Percentiles rank a stretch among this genome's conserved stretches.
These are phyloP conservation scores for Pampusana beccarii DNA, from an alignment of 2,113 vertebrate genomes.

Conservation along the genomic window DNA sequence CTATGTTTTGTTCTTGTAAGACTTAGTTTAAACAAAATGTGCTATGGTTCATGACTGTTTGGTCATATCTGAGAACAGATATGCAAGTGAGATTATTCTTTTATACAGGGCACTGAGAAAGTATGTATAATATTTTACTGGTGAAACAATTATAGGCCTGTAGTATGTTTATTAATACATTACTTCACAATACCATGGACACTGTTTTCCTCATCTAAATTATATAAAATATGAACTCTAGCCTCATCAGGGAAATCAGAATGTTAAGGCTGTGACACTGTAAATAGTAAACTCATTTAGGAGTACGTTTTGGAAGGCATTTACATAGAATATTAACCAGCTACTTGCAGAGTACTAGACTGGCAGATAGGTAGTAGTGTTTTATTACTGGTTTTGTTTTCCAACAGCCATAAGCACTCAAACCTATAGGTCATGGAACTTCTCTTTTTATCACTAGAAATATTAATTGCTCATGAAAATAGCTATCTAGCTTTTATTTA, in stretches of 20 bases:
- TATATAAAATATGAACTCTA: background rate
- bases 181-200: background rate
- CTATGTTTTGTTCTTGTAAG: conserved; percentile 25
- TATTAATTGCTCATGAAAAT: background rate
- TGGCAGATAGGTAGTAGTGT: background rate
- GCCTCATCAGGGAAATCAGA: background rate
- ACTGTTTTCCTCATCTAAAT: background rate
- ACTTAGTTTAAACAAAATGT: conserved; percentile 33
- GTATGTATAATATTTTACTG: background rate
- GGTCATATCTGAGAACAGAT: conserved; percentile 24
- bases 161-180: background rate
- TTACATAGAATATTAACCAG: background rate
- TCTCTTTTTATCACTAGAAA: background rate
- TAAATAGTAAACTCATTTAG: background rate
- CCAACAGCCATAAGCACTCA: background rate
- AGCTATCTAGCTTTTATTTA: background rate
- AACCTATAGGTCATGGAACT: background rate
- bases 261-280: background rate
- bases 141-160: background rate
- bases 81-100: background rate
- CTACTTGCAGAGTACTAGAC: background rate
- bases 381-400: background rate
- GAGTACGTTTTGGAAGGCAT: background rate
- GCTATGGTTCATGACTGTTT: background rate
- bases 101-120: background rate